phyloP scores from a whole-genome alignment of 2,888 invertebrate species.

The Bellardia bayeri region DNA sequence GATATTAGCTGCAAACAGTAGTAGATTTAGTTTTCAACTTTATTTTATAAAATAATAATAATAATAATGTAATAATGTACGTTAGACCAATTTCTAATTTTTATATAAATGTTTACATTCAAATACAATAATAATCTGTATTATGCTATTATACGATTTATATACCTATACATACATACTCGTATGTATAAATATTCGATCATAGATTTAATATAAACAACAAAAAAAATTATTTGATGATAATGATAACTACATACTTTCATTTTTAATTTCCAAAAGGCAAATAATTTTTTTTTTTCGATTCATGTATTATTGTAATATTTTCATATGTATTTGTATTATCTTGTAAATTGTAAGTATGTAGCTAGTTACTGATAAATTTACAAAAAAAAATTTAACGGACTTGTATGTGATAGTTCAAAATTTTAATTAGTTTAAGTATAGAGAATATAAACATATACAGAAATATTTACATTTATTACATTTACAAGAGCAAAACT shows the following conservation, averaged over 20 bases:
- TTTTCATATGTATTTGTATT: constrained; percentile 18
- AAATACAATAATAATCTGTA: constrained; percentile 46
- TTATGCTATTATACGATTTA: too few species aligned
- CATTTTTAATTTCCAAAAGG: constrained; percentile 11
- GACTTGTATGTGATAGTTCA: constrained; percentile 82
- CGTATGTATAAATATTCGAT: too few species aligned
- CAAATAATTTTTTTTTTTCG: constrained; percentile 20
- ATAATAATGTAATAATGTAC: constrained; percentile 5
- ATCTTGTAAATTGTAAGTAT: constrained; percentile 3
- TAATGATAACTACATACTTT: background rate
- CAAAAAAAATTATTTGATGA: background rate
- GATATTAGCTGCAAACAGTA: constrained; percentile 56
- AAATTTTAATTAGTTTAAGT: constrained; percentile 69
- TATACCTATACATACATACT: too few species aligned
- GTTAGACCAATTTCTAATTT: constrained; percentile 65
- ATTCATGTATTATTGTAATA: background rate
- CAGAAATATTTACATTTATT: constrained; percentile 19
- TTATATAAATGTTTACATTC: constrained; percentile 26
- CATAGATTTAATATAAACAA: too few species aligned
- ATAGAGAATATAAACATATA: constrained; percentile 5
- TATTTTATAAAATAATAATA: background rate
- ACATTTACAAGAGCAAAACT: constrained; percentile 18
- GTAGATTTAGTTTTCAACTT: constrained; percentile 4
- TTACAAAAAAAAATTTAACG: constrained; percentile 45
- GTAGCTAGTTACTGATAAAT: constrained; percentile 52